Base-by-base conservation (phyloP, 2,797 vertebrate genomes). In the Octomys mimax region DNA sequence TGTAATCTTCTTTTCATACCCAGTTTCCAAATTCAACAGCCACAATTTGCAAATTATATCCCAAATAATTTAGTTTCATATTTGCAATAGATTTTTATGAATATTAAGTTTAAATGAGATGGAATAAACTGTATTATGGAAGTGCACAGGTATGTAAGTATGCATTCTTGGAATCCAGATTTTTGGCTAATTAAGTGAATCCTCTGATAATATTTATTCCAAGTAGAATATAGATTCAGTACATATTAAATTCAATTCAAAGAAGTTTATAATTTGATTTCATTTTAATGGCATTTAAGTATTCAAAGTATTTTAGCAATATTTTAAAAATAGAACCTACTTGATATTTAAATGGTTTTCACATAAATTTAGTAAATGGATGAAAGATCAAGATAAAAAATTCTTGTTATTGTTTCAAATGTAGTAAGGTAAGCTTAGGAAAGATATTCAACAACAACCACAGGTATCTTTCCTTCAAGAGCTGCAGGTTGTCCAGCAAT, bases 61-160 rank as follows among this genome's bases (percentile, higher is more conserved):
- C 46, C 33, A 88, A 95, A 84, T 84, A 59, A 95, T 64, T 93
- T 84, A 95, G 88, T 88, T 39, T 59, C 78, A 85, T 78, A 78
- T 88, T 84, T 80, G 80, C 42, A 83, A 71, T 94, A 71, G 8
- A 28, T 39, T 39, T 81, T 36, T 62, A 71, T 87, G 11, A n/a
- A 79, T 49, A 31, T 80, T 33, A 86, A 86, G 22, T 49, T 33
- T 28, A 64, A 94, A 68, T 18, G 18, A 33, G 2, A 42, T 49
- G 26, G 31, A 90, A 6, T 49, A 79, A 78, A 7, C 57, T 81
- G 7, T 46, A 42, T 31, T 28, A 83, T 36, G 66, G 4, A 39
- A 21, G 10, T 70, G 2, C 33, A 71, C 1, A 71, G 26, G 3
- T 84, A 5, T 66, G 2, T 64, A 83, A 36, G 19, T 39, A 28